Evolutionary conservation across 2,888 invertebrate species (phyloP), one percentile per base, ranked within the genome.

Genomic region (Petrophora chlorosata): DNA sequence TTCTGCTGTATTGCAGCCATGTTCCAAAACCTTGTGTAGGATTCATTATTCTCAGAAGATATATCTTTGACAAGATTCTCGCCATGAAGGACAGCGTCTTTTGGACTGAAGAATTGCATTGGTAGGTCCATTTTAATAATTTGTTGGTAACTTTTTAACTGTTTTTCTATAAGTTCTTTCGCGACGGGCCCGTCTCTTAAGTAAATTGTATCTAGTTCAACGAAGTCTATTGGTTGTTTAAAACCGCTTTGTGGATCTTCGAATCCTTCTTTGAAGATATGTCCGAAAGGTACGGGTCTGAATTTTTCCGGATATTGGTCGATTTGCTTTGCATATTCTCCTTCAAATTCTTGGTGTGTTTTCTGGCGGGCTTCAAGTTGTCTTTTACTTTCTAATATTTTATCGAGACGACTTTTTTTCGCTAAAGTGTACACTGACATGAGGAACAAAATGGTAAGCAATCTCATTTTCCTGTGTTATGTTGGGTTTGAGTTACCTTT

Each of bases 241-340:
- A 40, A 10, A 5, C 29, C 16, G 38, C 17, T 9, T 2, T 5
- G 5, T 0, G 63, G 58, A 13, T 79, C 75, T 46, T 53, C 66
- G 2, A 65, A 59, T 1, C 80, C 79, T 2, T 72, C 63, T 53
- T 50, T 64, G 4, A 54, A 65, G n/a, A 82, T 66, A 29, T 79
- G 75, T 14, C 75, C 73, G 46, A 80, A 81, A 1, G 77, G 73
- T 1, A 79, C 67, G 2, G 68, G 66, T n/a, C n/a, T n/a, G n/a
- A n/a, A n/a, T n/a, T n/a, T n/a, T n/a, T n/a, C n/a, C n/a, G n/a
- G n/a, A n/a, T n/a, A n/a, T n/a, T n/a, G n/a, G n/a, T n/a, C n/a
- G n/a, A n/a, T n/a, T n/a, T n/a, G n/a, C n/a, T n/a, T n/a, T n/a
- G n/a, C n/a, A n/a, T n/a, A n/a, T n/a, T 3, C 10, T 25, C 58